A percentile compares a stretch with the other conserved stretches of the same genome.
These are phyloP conservation scores for Scaptomyza flava DNA, from an alignment of 2,888 invertebrate genomes.

Conservation along the genomic window DNA sequence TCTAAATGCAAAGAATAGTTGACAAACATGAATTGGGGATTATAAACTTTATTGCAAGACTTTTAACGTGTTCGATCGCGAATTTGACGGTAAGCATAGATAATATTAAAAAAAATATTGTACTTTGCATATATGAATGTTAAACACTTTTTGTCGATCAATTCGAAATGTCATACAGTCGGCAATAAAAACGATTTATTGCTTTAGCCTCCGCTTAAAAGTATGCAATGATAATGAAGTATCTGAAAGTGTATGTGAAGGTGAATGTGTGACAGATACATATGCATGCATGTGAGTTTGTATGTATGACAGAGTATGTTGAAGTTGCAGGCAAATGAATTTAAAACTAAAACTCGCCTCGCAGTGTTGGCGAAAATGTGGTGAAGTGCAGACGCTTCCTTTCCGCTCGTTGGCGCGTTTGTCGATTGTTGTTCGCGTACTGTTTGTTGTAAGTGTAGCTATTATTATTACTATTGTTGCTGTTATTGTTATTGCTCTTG, in stretches of 20 bases:
- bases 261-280: slow-evolving; percentile 3
- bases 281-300: neutral
- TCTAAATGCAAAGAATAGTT: neutral
- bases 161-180: neutral
- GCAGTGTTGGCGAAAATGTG: slow-evolving; percentile 78
- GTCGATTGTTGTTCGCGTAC: slow-evolving; percentile 40
- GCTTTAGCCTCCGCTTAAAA: slow-evolving; percentile 34
- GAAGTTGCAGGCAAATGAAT: slow-evolving; percentile 55
- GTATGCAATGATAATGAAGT: slow-evolving; percentile 42
- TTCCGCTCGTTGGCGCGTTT: slow-evolving; percentile 56
- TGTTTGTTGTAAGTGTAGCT: slow-evolving; percentile 53
- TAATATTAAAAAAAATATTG: neutral
- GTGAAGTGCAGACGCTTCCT: slow-evolving; percentile 69
- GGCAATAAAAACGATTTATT: neutral
- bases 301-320: slow-evolving; percentile 16
- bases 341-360: slow-evolving; percentile 58
- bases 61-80: too few species aligned
- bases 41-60: too few species aligned
- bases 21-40: neutral
- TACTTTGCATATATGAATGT: too few species aligned
- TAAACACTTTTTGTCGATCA: neutral
- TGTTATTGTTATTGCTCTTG: slow-evolving; percentile 22
- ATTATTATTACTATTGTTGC: slow-evolving; percentile 4
- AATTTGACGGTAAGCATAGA: neutral
- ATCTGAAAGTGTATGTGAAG: slow-evolving; percentile 1